Conservation (phyloP, 2,113 vertebrate genomes). For the Cryptoleucopteryx plumbea region DNA sequence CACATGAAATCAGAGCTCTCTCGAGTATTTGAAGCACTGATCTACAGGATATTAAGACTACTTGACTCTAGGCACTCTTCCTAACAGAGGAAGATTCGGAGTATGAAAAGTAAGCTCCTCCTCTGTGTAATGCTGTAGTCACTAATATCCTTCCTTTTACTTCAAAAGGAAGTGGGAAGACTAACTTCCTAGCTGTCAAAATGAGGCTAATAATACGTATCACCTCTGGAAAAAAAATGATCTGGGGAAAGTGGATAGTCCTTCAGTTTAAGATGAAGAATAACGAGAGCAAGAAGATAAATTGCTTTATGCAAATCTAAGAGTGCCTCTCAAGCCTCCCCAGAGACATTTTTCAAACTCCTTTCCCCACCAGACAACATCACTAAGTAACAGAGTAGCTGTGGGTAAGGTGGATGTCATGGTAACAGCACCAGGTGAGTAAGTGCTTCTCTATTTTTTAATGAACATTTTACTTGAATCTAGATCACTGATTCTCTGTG, state of each 20-base stretch:
- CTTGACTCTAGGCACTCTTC: not conserved
- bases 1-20: not conserved
- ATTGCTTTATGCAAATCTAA: constrained; percentile 4
- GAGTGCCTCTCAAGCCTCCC: not conserved
- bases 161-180: not conserved
- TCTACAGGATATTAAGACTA: not conserved
- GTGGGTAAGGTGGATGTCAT: not conserved
- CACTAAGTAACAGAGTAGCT: not conserved
- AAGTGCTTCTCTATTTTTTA: not conserved
- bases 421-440: not conserved
- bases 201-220: not conserved
- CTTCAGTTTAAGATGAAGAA: not conserved
- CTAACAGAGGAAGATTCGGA: not conserved
- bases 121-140: not conserved
- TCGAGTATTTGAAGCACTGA: not conserved
- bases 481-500: not conserved
- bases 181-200: not conserved
- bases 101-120: not conserved
- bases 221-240: not conserved
- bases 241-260: not conserved
- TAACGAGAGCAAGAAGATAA: not conserved
- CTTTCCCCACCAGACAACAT: not conserved
- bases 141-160: not conserved
- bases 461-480: not conserved
- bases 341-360: not conserved